Evolutionary conservation across 2,113 vertebrate species (phyloP), one percentile per base, ranked within the genome.

Genomic region (Ascaphus truei): DNA sequence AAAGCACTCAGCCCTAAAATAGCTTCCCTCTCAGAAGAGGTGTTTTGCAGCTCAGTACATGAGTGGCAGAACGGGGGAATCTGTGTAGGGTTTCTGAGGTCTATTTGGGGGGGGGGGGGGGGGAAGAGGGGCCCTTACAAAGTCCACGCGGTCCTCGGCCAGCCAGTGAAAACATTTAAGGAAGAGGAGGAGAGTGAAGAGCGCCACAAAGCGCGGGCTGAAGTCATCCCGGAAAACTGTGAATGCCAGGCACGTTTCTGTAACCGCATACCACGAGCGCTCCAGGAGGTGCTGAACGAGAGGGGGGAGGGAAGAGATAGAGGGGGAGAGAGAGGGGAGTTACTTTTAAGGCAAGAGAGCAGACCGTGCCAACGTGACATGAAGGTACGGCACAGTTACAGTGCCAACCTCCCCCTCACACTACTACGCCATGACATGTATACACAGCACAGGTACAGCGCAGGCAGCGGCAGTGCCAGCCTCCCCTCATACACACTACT

Each of bases 151-250:
- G 79, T 99, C 97, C 79, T 99, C 97, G 0, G 96, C 95, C 82
- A 98, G 77, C 96, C 97, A 99, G 66, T 99, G 97, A 75, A 99
- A 99, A 83, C 97, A 98, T 81, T 99, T 99, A 63, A 99, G 94
- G 85, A 98, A 99, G 74, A 98, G 92, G 2, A 99, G 92, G 66
- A 98, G 93, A 13, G 97, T 99, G 83, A 99, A 99, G 65, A 99
- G 96, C 1, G 93, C 97, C 0, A 99, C 96, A 3, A 99, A 99
- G 25, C 97, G 95, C 0, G 97, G 97, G 43, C 96, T 98, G 84
- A 99, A 98, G 76, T 99, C 97, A 0, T 99, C 97, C 59, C 97
- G 88, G 85, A 99, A 99, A 29, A 99, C 97, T 0, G 97, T 99
- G 87, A 99, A 99, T 16, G 97, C 97, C 84, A 99, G 73, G 69